Evolutionary conservation across 2,113 vertebrate species (phyloP).

Genomic region (Lutjanus erythropterus): DNA sequence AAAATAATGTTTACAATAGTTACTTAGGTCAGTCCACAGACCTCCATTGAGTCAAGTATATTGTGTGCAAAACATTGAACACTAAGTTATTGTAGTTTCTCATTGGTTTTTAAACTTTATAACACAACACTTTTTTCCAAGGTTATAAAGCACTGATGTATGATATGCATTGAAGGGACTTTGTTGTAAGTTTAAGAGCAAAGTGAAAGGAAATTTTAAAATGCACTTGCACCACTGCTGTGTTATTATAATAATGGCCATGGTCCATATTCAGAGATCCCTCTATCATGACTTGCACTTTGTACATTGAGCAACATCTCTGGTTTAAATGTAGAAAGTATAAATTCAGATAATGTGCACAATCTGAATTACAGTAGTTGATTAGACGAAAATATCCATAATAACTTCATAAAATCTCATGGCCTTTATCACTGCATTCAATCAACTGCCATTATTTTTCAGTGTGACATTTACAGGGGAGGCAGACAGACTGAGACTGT

Average conservation of each 20-base stretch:
- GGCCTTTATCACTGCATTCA: conserved; percentile 51
- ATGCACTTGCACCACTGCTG: neutral
- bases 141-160: neutral
- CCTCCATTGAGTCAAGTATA: neutral
- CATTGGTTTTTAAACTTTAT: neutral
- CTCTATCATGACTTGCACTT: neutral
- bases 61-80: neutral
- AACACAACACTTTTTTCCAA: neutral
- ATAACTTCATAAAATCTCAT: conserved; percentile 27
- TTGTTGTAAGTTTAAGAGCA: neutral
- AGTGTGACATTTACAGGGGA: conserved; percentile 67
- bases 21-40: neutral
- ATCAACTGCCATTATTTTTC: conserved; percentile 47
- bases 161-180: neutral
- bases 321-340: conserved; percentile 1
- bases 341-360: conserved; percentile 18
- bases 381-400: conserved; percentile 3
- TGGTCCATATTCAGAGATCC: neutral
- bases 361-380: conserved; percentile 8
- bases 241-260: neutral
- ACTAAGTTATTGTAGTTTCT: neutral
- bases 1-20: neutral
- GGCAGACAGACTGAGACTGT: conserved; percentile 23
- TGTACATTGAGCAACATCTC: neutral
- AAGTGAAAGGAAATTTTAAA: neutral